Conservation (phyloP, 2,888 invertebrate genomes). For the Leistus spinibarbis region DNA sequence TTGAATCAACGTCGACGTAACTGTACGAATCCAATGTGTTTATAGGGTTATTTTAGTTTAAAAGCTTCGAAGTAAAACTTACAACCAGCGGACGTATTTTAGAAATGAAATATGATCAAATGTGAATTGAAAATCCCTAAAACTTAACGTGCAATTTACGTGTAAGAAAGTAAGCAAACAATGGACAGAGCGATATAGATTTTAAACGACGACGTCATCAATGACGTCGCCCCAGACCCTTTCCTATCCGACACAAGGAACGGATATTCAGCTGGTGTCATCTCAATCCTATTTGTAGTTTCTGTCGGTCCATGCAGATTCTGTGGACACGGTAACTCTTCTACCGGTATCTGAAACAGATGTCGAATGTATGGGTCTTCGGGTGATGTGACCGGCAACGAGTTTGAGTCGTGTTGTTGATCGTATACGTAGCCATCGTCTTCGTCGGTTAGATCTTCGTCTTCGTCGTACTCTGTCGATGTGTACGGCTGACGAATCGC, state of each 20-base stretch:
- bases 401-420: conserved; percentile 47
- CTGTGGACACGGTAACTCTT: conserved; percentile 55
- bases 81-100: conserved; percentile 5
- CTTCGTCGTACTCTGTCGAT: conserved; percentile 41
- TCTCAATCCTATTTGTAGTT: conserved; percentile 47
- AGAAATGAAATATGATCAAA: not conserved
- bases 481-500: conserved; percentile 30
- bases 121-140: conserved; percentile 4
- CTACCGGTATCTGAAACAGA: conserved; percentile 49
- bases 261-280: conserved; percentile 46
- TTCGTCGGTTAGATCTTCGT: conserved; percentile 41
- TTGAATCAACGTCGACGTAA: not conserved
- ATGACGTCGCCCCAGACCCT: conserved; percentile 1
- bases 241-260: conserved; percentile 24
- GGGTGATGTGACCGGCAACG: conserved; percentile 40
- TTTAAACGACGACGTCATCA: not conserved
- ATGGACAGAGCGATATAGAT: not conserved
- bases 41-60: not conserved
- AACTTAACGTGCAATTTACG: conserved; percentile 12
- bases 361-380: conserved; percentile 47
- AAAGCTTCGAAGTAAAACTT: not conserved
- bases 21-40: not conserved
- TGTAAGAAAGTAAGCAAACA: conserved; percentile 7
- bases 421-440: conserved; percentile 46
- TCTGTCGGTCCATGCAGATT: conserved; percentile 50